phyloP scores from a whole-genome alignment of 2,888 invertebrate genomes.

The Sinohyriopsis cumingii region DNA sequence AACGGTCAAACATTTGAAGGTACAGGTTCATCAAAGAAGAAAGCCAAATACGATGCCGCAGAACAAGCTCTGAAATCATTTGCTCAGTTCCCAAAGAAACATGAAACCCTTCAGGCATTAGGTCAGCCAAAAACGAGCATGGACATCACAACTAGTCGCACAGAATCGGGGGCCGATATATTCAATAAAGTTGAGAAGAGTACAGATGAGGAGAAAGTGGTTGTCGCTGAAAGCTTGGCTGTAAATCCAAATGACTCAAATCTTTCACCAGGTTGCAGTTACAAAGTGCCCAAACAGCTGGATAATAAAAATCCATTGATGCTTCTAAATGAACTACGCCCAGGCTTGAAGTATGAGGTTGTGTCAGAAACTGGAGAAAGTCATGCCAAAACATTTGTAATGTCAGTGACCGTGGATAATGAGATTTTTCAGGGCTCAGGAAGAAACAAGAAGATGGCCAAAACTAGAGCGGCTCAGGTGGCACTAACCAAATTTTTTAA shows the following conservation, averaged over 20 bases:
- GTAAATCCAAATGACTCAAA: not conserved
- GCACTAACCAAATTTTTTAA: constrained; percentile 76
- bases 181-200: constrained; percentile 62
- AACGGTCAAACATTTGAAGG: constrained; percentile 80
- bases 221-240: too few species aligned
- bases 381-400: constrained; percentile 85
- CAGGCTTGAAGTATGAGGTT: constrained; percentile 77
- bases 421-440: constrained; percentile 84
- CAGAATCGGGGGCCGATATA: constrained; percentile 25
- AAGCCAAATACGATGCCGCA: constrained; percentile 81
- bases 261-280: constrained; percentile 18
- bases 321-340: constrained; percentile 88
- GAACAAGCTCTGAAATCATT: constrained; percentile 61
- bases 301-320: constrained; percentile 83
- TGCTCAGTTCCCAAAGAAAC: constrained; percentile 71
- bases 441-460: constrained; percentile 92
- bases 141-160: constrained; percentile 72
- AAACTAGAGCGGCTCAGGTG: constrained; percentile 88
- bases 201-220: not conserved
- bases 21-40: constrained; percentile 80
- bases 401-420: constrained; percentile 74
- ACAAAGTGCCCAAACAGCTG: constrained; percentile 47
- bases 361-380: constrained; percentile 76
- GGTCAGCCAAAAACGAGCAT: constrained; percentile 61
- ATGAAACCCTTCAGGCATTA: constrained; percentile 74